Conservation (phyloP, 2,797 vertebrate species). For the Labroides dimidiatus region DNA sequence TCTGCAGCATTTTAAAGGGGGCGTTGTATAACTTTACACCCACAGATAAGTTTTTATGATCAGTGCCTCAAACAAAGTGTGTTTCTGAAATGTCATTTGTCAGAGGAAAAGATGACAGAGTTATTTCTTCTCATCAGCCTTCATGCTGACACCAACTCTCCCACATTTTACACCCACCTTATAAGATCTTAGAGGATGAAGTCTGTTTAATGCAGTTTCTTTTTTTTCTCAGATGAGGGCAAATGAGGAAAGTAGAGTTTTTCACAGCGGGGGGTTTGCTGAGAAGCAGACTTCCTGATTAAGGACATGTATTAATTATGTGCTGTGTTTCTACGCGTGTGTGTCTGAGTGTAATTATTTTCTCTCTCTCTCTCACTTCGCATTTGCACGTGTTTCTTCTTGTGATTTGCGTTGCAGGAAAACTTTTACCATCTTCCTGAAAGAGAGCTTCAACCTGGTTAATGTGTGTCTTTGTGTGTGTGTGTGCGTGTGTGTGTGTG, state of each 20-base stretch:
- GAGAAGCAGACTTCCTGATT: slow-evolving; percentile 38
- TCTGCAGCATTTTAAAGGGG: background rate
- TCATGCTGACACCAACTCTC: background rate
- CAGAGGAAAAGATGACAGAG: background rate
- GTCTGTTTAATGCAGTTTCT: background rate
- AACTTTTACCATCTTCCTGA: slow-evolving; percentile 37
- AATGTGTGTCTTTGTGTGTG: background rate
- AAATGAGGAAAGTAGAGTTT: background rate
- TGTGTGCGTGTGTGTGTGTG: slow-evolving; percentile 13
- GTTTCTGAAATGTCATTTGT: slow-evolving; percentile 14
- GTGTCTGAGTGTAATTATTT: slow-evolving; percentile 14
- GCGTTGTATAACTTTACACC: background rate
- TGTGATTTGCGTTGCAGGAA: slow-evolving; percentile 27
- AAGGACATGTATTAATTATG: slow-evolving; percentile 21
- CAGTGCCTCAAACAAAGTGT: background rate
- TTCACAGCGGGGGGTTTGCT: slow-evolving; percentile 1
- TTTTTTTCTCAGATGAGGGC: background rate
- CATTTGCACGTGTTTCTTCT: slow-evolving; percentile 8
- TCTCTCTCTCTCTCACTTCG: background rate
- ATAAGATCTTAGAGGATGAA: background rate
- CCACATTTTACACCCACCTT: background rate
- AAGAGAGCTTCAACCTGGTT: slow-evolving; percentile 46
- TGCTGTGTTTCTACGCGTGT: slow-evolving; percentile 15
- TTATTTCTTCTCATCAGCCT: slow-evolving; percentile 12
- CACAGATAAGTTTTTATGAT: background rate